Evolutionary conservation across 2,113 vertebrate genomes (phyloP).

Genomic region (Istiophorus platypterus): DNA sequence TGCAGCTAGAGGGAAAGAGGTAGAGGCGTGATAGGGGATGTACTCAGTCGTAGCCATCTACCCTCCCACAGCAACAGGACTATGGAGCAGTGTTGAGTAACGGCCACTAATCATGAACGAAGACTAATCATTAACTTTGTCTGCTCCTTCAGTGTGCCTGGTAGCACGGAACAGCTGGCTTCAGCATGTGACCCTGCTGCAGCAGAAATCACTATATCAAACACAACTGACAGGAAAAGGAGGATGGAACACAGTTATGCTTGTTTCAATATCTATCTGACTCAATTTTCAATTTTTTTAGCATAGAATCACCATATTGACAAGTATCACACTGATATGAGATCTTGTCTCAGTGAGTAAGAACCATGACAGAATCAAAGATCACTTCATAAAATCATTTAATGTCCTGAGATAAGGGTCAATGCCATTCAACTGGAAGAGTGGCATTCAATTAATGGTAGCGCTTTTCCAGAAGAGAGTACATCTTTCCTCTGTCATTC

Average conservation of each 20-base stretch:
- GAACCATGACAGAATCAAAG: constrained; percentile 49
- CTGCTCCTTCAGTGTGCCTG: constrained; percentile 58
- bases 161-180: constrained; percentile 54
- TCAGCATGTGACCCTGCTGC: constrained; percentile 56
- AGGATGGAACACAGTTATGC: not conserved
- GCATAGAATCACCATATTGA: not conserved
- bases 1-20: constrained; percentile 22
- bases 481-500: constrained; percentile 13
- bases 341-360: constrained; percentile 22
- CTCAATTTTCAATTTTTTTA: no score
- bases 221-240: constrained; percentile 30
- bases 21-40: constrained; percentile 20
- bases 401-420: constrained; percentile 42
- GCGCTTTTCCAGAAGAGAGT: not conserved
- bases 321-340: not conserved
- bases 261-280: constrained; percentile 34
- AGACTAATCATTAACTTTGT: constrained; percentile 81
- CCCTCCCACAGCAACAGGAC: constrained; percentile 59
- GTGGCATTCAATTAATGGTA: constrained; percentile 20
- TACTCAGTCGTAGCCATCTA: constrained; percentile 50
- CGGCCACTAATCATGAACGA: constrained; percentile 81
- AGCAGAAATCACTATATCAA: constrained; percentile 50
- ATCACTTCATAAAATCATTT: constrained; percentile 46
- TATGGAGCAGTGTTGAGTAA: constrained; percentile 73
- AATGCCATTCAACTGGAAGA: constrained; percentile 10